Conservation (phyloP, 2,888 invertebrate genomes). For the Gnatocerus cornutus region DNA sequence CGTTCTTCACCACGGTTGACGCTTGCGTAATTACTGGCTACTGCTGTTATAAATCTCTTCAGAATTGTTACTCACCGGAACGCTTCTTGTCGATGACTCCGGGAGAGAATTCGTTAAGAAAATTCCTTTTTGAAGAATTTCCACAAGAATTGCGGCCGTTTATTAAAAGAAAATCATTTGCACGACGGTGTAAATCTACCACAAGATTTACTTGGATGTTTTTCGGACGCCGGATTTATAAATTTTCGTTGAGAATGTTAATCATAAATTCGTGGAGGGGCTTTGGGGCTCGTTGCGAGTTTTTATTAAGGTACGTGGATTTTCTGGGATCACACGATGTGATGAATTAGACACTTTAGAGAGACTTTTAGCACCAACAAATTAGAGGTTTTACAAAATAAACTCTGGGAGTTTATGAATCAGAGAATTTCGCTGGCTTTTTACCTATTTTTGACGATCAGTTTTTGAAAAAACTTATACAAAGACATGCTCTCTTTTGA, state of each 20-base stretch:
- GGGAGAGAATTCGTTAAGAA: constrained; percentile 8
- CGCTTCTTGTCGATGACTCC: constrained; percentile 10
- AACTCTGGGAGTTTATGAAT: background rate
- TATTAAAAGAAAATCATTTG: constrained; percentile 9
- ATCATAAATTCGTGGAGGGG: constrained; percentile 6
- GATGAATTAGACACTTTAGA: constrained; percentile 12
- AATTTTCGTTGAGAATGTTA: constrained; percentile 35
- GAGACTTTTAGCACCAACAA: constrained; percentile 20
- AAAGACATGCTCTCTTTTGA: too few species aligned
- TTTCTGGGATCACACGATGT: constrained; percentile 2
- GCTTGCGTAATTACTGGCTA: constrained; percentile 49
- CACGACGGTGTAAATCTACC: constrained; percentile 11
- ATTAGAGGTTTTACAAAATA: constrained; percentile 2
- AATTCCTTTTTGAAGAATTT: constrained; percentile 8
- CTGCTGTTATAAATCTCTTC: constrained; percentile 37
- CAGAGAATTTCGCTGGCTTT: background rate
- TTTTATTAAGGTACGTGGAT: background rate
- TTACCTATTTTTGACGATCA: background rate
- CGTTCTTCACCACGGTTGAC: constrained; percentile 44
- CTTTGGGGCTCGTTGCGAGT: constrained; percentile 6
- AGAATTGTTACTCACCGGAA: constrained; percentile 25
- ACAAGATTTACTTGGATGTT: constrained; percentile 20
- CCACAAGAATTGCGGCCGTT: background rate
- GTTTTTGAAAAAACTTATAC: background rate
- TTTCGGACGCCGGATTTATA: constrained; percentile 42